Evolutionary conservation across 2,888 invertebrate genomes (phyloP), one percentile per base, ranked within the genome.

Genomic region (Andrena trimmerana): DNA sequence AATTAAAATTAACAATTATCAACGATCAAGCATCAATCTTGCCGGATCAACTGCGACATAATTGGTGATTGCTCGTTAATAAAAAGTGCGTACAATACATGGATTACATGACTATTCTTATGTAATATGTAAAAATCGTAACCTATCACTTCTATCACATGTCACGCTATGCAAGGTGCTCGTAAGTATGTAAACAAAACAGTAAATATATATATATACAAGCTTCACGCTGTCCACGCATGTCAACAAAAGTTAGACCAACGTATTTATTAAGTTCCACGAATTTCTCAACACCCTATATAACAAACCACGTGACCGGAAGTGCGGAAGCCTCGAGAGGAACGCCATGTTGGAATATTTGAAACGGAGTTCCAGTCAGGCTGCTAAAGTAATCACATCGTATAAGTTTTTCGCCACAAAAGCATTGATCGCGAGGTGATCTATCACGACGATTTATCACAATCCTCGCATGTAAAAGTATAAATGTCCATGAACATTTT

Each of bases 111-210:
- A 57, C 24, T 57, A 57, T 57, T 42, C 42, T 42, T 42, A 42
- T 42, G 13, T 13, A 42, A 3, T 42, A 24, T 20, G 10, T 27
- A 57, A 24, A 57, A 27, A 24, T 27, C 24, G 10, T 13, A 57
- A 54, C 10, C 20, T 57, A 57, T 57, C 24, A 52, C 57, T 24
- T 57, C 42, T 57, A 57, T 57, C 57, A 57, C 57, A 57, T 57
- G 57, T 57, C 24, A 10, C 24, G 24, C 24, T 57, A 57, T 3
- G 10, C 24, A 57, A 24, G 10, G 10, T 57, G 24, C 24, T 57
- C 57, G 10, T 20, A 24, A 8, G 10, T 57, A 20, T 20, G n/a
- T 20, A 27, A 7, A 52, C 0, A 54, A 54, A 33, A 33, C 5
- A 6, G 33, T 8, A 33, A 33, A 33, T 33, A 33, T 33, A 20